Conservation (phyloP, 1,140 invertebrate species). For the Globodera rostochiensis region DNA sequence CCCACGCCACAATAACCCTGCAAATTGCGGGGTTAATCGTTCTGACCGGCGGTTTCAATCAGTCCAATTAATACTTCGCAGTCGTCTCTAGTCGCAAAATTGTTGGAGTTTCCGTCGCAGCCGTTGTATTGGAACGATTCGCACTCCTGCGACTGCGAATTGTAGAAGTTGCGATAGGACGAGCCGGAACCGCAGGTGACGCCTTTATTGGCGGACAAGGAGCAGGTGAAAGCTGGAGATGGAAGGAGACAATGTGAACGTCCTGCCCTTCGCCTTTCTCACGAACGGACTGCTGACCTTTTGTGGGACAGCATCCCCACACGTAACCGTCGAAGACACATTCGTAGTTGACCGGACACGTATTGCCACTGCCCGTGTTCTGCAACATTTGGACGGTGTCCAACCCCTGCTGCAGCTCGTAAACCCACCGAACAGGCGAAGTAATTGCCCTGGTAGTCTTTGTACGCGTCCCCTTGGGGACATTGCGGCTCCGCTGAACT, state of each 20-base stretch:
- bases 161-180: constrained; percentile 64
- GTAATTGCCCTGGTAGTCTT: constrained; percentile 65
- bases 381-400: not conserved
- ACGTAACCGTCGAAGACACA: constrained; percentile 65
- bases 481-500: constrained; percentile 64
- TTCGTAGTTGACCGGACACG: constrained; percentile 63
- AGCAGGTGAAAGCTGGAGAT: constrained; percentile 61
- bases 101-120: constrained; percentile 61
- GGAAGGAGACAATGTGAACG: not conserved
- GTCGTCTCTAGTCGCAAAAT: constrained; percentile 60
- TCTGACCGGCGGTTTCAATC: not conserved
- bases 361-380: constrained; percentile 61
- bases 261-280: not conserved
- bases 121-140: constrained; percentile 63
- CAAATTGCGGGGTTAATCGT: not conserved
- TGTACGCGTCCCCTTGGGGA: constrained; percentile 63
- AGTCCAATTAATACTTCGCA: constrained; percentile 40
- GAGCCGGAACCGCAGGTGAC: constrained; percentile 63
- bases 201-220: constrained; percentile 62
- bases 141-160: constrained; percentile 64
- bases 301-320: constrained; percentile 65
- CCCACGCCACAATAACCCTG: constrained; percentile 58
- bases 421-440: constrained; percentile 54
- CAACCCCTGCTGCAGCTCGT: not conserved
- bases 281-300: constrained; percentile 46